Base-by-base conservation (phyloP, 2,797 vertebrate genomes). In the Coluber constrictor region DNA sequence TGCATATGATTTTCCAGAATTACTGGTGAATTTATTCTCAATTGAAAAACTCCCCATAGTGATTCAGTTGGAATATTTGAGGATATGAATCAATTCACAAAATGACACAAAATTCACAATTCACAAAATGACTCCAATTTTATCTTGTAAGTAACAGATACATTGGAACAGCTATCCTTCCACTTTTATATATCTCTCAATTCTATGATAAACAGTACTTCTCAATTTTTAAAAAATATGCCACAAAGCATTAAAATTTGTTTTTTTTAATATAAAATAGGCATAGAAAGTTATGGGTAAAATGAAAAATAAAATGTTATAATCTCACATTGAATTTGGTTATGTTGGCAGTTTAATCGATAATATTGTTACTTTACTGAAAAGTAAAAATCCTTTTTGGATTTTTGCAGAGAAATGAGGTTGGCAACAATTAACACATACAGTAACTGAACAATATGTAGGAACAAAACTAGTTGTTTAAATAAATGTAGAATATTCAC, bases 401-500 rank as follows among this genome's bases (percentile, higher is more conserved):
- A 47, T 92, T 90, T 74, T 61, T 32, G 56, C 29, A 91, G n/a
- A 86, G 43, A 86, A 89, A 86, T 51, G 13, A 91, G 56, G 2
- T 37, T 87, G 23, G 47, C 37, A 56, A 74, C 61, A 70, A 4
- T 4, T 74, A 74, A 74, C 66, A 74, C n/a, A 59, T 20, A 37
- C 7, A 51, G 47, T 51, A 51, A 66, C 29, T 9, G 16, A 61
- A 63, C 59, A 47, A 27, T 37, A 61, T 63, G 88, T 16, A 23
- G 59, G 20, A 43, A 32, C 57, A 27, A 25, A 18, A 37, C 8
- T n/a, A 86, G 29, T n/a, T 55, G 3, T 27, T 18, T 56, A 25
- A 0, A 0, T 0, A 0, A 0, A 70, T 70, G 43, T 20, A 13
- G 10, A 57, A 4, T 90, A 90, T 70, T 0, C 0, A 25, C 43